A percentile compares a stretch with the other conserved stretches of the same genome.
Conservation (phyloP, 2,888 invertebrate genomes). For the Drosophila nigricruria region DNA sequence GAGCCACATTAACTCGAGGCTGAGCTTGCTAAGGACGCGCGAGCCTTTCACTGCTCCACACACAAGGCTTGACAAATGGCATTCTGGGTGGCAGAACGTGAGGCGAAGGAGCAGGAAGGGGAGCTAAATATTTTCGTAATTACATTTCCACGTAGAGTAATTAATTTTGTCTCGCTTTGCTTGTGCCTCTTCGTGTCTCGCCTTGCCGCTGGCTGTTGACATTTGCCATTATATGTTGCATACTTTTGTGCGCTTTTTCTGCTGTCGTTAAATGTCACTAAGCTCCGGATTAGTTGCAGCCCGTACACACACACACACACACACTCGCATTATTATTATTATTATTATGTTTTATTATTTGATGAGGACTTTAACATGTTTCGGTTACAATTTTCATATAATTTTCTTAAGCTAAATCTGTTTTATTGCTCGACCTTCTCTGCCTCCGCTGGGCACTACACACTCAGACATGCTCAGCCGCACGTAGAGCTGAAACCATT, state of each 20-base stretch:
- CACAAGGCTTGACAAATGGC: conserved; percentile 74
- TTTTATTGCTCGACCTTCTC: conserved; percentile 66
- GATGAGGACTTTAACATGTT: conserved; percentile 41
- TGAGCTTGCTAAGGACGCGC: neutral
- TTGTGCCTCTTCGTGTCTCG: conserved; percentile 19
- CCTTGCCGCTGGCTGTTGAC: conserved; percentile 69
- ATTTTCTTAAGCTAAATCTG: conserved; percentile 69
- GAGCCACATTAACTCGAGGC: conserved; percentile 52
- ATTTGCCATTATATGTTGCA: conserved; percentile 78
- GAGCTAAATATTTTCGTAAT: conserved; percentile 84
- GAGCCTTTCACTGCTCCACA: neutral
- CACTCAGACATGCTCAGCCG: conserved; percentile 4
- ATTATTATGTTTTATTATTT: conserved; percentile 71
- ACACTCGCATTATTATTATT: conserved; percentile 46
- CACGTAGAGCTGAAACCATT: conserved; percentile 57
- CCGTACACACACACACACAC: conserved; percentile 6
- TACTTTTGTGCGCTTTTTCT: conserved; percentile 66
- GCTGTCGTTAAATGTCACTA: conserved; percentile 62
- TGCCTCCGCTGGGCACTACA: neutral
- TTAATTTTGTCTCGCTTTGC: conserved; percentile 84
- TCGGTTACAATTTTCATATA: conserved; percentile 47
- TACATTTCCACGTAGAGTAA: conserved; percentile 84
- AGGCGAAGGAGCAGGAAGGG: neutral
- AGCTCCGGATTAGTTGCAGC: conserved; percentile 63
- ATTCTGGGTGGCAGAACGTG: conserved; percentile 73